Conservation (phyloP, 2,797 vertebrate genomes). For the Pseudochromis fuscus region DNA sequence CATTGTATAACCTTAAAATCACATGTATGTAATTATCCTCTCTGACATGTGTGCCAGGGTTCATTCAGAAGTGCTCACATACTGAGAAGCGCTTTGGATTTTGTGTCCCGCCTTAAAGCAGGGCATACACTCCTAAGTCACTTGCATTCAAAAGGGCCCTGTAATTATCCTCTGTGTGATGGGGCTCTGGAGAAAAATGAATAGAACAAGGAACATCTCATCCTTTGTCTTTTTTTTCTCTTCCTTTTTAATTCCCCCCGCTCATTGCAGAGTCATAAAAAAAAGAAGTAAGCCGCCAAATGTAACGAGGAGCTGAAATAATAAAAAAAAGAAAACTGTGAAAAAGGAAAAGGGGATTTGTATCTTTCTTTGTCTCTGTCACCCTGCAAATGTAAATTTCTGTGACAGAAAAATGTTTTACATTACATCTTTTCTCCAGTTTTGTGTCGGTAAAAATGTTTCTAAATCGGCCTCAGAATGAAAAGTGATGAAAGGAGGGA, state of each 20-base stretch:
- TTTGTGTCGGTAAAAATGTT: slow-evolving; percentile 14
- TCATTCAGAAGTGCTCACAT: slow-evolving; percentile 19
- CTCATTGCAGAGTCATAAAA: slow-evolving; percentile 56
- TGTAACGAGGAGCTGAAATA: slow-evolving; percentile 59
- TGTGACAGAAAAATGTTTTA: slow-evolving; percentile 30
- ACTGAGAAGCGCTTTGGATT: slow-evolving; percentile 32
- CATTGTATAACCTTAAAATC: slow-evolving; percentile 1
- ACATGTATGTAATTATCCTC: slow-evolving; percentile 7
- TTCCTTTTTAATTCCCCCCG: slow-evolving; percentile 61
- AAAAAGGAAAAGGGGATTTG: slow-evolving; percentile 57
- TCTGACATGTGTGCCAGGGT: slow-evolving; percentile 1
- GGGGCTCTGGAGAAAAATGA: slow-evolving; percentile 55
- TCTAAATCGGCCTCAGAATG: slow-evolving; percentile 20
- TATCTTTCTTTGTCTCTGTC: slow-evolving; percentile 42
- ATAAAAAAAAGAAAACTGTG: slow-evolving; percentile 46
- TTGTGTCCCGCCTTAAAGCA: slow-evolving; percentile 33
- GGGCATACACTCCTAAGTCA: slow-evolving; percentile 40
- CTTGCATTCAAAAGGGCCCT: slow-evolving; percentile 51
- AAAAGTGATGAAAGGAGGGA: slow-evolving; percentile 36
- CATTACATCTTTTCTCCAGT: slow-evolving; percentile 5
- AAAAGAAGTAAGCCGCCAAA: slow-evolving; percentile 50
- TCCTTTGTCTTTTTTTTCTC: slow-evolving; percentile 70
- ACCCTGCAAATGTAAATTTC: slow-evolving; percentile 52
- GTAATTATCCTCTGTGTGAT: slow-evolving; percentile 72
- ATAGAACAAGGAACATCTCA: slow-evolving; percentile 65